Conservation (phyloP, 35 echinoderm and acorn worm genomes). For the Lytechinus pictus region DNA sequence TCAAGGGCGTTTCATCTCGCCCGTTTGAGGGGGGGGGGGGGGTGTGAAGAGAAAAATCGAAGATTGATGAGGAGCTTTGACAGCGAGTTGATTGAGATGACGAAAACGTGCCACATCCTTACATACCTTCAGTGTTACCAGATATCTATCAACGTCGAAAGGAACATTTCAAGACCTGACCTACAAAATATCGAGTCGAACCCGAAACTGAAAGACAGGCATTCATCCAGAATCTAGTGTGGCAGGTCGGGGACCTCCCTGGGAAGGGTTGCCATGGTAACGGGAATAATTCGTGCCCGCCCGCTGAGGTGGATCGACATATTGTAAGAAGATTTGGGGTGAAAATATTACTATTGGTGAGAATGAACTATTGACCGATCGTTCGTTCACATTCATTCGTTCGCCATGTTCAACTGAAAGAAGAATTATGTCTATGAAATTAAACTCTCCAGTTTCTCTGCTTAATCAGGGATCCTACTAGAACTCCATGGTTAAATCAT, state of each 20-base stretch:
- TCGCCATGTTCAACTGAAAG: background rate
- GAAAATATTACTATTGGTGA: background rate
- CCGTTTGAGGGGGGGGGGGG: too few species aligned
- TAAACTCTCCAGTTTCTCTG: too few species aligned
- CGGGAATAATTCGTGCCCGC: slow-evolving; percentile 31
- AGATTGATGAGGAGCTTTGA: background rate
- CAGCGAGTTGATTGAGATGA: background rate
- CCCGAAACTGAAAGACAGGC: slow-evolving; percentile 32
- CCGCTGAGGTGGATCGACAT: background rate
- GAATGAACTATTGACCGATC: slow-evolving; percentile 28
- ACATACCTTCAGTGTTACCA: background rate
- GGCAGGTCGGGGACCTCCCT: slow-evolving; percentile 28
- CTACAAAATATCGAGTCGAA: slow-evolving; percentile 14
- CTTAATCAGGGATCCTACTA: too few species aligned
- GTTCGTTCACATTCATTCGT: background rate
- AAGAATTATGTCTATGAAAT: too few species aligned
- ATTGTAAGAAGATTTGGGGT: background rate
- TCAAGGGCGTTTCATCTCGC: too few species aligned
- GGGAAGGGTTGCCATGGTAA: slow-evolving; percentile 2
- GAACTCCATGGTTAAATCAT: too few species aligned
- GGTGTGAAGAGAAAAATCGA: background rate
- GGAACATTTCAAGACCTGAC: background rate
- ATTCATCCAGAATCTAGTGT: slow-evolving; percentile 9
- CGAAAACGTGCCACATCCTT: background rate
- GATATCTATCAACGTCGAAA: background rate